Evolutionary conservation across 2,113 vertebrate species (phyloP).

Genomic region (Pelvicachromis taeniatus): DNA sequence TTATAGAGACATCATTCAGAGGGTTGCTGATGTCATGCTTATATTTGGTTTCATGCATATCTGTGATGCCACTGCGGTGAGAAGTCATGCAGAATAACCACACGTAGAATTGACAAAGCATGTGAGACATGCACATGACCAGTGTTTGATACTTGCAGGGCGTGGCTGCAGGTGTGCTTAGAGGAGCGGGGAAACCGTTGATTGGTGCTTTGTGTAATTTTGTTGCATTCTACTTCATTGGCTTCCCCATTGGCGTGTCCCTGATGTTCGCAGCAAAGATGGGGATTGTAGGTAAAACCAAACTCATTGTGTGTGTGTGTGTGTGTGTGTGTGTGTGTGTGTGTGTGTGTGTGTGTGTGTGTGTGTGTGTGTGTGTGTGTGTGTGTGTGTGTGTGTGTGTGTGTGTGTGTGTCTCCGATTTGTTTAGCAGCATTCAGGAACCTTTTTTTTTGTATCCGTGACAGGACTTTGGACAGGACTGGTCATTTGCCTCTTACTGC

Average conservation of each 20-base stretch:
- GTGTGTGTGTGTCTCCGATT: not conserved
- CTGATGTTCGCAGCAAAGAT: constrained; percentile 78
- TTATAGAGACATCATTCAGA: not conserved
- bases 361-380: not conserved
- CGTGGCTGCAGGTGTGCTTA: constrained; percentile 71
- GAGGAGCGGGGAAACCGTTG: constrained; percentile 79
- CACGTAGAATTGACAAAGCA: not conserved
- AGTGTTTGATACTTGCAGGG: constrained; percentile 48
- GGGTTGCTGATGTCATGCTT: constrained; percentile 51
- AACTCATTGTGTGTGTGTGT: rapidly evolving
- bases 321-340: not conserved
- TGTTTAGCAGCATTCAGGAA: not conserved
- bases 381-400: too few relatives aligned
- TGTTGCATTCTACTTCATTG: constrained; percentile 69
- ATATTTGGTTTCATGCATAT: constrained; percentile 53
- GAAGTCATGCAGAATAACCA: not conserved
- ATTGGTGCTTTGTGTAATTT: constrained; percentile 76
- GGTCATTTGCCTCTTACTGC: constrained; percentile 66
- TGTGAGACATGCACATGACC: too few relatives aligned
- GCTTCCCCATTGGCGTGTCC: constrained; percentile 73
- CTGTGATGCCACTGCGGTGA: constrained; percentile 56
- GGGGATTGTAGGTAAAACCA: constrained; percentile 73
- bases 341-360: not conserved
- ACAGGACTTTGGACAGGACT: constrained; percentile 84
- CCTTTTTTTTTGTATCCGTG: not conserved